Percentiles rank a stretch among this genome's conserved stretches.
Evolutionary conservation across 2,888 invertebrate genomes (phyloP).

Genomic region (Tetragonisca angustula): DNA sequence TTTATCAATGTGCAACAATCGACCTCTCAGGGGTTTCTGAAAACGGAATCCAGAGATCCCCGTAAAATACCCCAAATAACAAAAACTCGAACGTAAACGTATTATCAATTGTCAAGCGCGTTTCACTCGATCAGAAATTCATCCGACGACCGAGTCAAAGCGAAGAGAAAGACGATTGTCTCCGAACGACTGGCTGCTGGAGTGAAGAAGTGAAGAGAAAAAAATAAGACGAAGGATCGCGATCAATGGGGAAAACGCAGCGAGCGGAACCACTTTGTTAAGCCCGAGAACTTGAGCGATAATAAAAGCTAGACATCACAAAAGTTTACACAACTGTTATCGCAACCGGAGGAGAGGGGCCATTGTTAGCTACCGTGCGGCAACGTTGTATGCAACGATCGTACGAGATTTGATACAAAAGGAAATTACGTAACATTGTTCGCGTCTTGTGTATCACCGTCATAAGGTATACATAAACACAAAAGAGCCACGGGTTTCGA

Average conservation of each 20-base stretch:
- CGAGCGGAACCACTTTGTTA: neutral
- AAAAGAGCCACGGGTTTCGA: conserved; percentile 2
- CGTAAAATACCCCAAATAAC: no score
- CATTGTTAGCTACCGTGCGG: neutral
- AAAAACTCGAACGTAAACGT: neutral
- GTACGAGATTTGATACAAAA: neutral
- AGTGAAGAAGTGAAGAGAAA: no score
- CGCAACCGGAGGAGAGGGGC: neutral
- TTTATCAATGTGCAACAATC: no score
- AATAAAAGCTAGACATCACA: neutral
- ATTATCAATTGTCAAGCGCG: neutral
- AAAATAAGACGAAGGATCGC: neutral
- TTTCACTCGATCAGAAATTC: neutral
- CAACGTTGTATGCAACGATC: neutral
- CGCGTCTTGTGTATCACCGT: neutral
- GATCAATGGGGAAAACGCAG: neutral
- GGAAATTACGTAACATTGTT: conserved; percentile 8
- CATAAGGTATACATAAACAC: neutral
- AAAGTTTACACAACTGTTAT: neutral
- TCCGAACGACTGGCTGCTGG: neutral
- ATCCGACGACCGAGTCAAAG: neutral
- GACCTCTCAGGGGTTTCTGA: no score
- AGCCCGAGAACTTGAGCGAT: neutral
- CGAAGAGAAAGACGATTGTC: neutral
- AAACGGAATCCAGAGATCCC: no score